Conservation (phyloP, 2,888 invertebrate species). For the Steinernema carpocapsae region DNA sequence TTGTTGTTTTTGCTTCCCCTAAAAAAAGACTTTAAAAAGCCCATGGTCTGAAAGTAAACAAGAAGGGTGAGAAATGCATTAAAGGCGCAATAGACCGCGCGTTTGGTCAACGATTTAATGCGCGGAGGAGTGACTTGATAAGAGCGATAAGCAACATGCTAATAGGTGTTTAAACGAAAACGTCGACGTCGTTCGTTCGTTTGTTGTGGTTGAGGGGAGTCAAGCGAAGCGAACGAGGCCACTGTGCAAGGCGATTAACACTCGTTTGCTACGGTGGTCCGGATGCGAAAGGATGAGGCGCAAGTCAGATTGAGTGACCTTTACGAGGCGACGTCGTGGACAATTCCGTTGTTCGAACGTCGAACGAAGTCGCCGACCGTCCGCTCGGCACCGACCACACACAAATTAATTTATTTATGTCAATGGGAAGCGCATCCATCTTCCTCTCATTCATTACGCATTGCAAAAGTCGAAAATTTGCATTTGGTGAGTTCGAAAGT, state of each 20-base stretch:
- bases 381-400: slow-evolving; percentile 24
- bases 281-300: neutral
- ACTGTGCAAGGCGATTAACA: neutral
- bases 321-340: neutral
- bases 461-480: no score
- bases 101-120: neutral
- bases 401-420: slow-evolving; percentile 8
- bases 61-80: neutral
- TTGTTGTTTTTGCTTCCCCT: slow-evolving; percentile 5
- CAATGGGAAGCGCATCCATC: neutral
- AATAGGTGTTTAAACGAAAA: no score
- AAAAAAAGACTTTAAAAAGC: neutral
- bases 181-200: no score
- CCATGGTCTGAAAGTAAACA: neutral
- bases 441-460: neutral
- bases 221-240: no score
- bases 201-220: no score
- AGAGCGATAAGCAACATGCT: neutral
- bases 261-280: neutral
- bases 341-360: slow-evolving; percentile 18
- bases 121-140: neutral
- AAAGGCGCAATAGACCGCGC: neutral
- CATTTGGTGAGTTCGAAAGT: no score
- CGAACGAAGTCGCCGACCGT: slow-evolving; percentile 12
- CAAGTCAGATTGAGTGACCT: slow-evolving; percentile 15